Percentiles rank a stretch among this genome's conserved stretches.
These are phyloP conservation scores for Silurus aristotelis DNA, from an alignment of 2,797 vertebrate species.

Conservation along the genomic window DNA sequence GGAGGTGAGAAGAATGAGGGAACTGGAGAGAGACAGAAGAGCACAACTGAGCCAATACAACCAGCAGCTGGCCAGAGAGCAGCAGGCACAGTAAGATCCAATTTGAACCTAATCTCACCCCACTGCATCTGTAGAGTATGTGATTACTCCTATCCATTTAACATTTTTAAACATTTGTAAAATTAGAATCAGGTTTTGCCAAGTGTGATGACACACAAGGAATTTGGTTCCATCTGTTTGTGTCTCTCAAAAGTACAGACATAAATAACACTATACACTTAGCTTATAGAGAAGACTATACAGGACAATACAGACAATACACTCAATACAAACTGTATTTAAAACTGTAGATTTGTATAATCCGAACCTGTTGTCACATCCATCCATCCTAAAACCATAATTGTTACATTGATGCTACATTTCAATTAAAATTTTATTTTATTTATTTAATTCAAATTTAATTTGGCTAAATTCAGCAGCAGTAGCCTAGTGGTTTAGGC, in stretches of 20 bases:
- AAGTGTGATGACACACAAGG: too few relatives aligned
- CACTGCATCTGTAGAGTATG: background rate
- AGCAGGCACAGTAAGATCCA: constrained; percentile 68
- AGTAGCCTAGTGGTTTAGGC: background rate
- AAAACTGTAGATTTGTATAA: background rate
- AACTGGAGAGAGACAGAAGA: constrained; percentile 66
- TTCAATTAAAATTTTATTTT: background rate
- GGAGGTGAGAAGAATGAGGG: constrained; percentile 58
- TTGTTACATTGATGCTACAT: background rate
- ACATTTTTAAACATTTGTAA: background rate
- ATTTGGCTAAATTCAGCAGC: background rate
- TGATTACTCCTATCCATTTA: background rate
- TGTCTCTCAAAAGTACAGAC: too few relatives aligned
- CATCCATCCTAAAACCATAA: background rate
- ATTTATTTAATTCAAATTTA: too few relatives aligned
- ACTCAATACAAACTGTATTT: too few relatives aligned
- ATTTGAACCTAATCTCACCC: background rate
- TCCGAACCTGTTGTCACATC: background rate
- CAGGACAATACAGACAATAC: too few relatives aligned
- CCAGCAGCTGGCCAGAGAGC: constrained; percentile 71
- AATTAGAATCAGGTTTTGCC: background rate
- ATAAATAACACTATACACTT: too few relatives aligned
- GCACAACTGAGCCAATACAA: constrained; percentile 67
- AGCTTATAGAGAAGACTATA: too few relatives aligned
- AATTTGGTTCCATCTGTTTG: too few relatives aligned